phyloP scores from a whole-genome alignment of 2,113 vertebrate species.

The Lophotis ruficrista region DNA sequence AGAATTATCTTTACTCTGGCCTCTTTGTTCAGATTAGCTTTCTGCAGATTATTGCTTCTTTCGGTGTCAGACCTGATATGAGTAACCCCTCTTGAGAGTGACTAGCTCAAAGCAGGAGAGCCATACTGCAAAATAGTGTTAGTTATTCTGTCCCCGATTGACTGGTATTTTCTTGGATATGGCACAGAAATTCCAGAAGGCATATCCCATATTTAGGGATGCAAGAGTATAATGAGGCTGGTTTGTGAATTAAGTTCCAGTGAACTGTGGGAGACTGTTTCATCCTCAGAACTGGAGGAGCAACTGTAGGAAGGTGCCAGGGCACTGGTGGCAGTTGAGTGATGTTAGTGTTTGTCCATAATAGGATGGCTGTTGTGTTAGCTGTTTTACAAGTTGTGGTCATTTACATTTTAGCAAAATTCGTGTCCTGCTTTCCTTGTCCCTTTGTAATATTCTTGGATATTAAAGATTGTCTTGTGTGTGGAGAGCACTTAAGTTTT shows the following conservation, averaged over 20 bases:
- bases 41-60: background rate
- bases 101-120: background rate
- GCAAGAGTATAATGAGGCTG: background rate
- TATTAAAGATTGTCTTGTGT: background rate
- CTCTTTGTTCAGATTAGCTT: background rate
- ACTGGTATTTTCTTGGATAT: background rate
- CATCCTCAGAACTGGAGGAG: background rate
- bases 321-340: background rate
- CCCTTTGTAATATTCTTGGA: background rate
- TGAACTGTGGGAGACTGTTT: background rate
- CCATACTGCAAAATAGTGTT: background rate
- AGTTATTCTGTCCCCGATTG: background rate
- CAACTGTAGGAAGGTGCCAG: background rate
- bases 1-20: background rate
- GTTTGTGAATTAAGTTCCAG: background rate
- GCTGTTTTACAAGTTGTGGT: background rate
- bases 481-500: background rate
- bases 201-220: background rate
- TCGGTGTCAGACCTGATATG: background rate
- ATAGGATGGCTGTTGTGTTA: background rate
- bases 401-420: background rate
- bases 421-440: background rate
- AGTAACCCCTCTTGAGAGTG: background rate
- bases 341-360: background rate
- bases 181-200: background rate